Evolutionary conservation across 2,888 invertebrate genomes (phyloP), one percentile per base, ranked within the genome.

Genomic region (Melinaea menophilus): DNA sequence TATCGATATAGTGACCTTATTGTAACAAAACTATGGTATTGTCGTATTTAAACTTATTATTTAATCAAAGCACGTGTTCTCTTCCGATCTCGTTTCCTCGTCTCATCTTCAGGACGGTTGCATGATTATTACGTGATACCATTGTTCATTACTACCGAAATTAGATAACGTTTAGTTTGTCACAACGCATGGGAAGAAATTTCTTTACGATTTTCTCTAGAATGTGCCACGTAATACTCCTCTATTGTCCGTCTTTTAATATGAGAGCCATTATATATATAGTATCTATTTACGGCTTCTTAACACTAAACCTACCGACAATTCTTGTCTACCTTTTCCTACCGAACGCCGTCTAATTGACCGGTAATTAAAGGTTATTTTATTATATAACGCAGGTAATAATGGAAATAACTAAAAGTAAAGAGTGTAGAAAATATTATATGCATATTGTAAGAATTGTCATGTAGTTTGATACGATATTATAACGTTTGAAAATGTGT

Each of bases 81-180:
- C 51, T 31, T 51, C 51, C 51, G 51, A 2, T 51, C 31, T 51
- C 51, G 7, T 51, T 51, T 31, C 31, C 11, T 22, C 22, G 31
- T 51, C 22, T 11, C 51, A 31, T 31, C 31, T 46, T 37, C 31
- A 34, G 35, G 51, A 11, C 7, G 22, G 48, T 67, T 67, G 56
- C 71, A 68, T 71, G 70, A 78, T 66, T 33, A 41, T 69, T 68
- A 73, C 77, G 76, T 79, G 65, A 69, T 68, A 74, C 63, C 67
- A 81, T 85, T 80, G 80, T 70, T 61, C 63, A 65, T 56, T 65
- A 62, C 66, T 66, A 76, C 80, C 76, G 71, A 80, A 87, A 85
- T 86, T 80, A 86, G 83, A 86, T 86, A 86, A 85, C 79, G 76
- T 78, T 79, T 78, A 71, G 73, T 78, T 75, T 80, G 79, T 81